Evolutionary conservation across 2,113 vertebrate genomes (phyloP).

Genomic region (Cololabis saira): DNA sequence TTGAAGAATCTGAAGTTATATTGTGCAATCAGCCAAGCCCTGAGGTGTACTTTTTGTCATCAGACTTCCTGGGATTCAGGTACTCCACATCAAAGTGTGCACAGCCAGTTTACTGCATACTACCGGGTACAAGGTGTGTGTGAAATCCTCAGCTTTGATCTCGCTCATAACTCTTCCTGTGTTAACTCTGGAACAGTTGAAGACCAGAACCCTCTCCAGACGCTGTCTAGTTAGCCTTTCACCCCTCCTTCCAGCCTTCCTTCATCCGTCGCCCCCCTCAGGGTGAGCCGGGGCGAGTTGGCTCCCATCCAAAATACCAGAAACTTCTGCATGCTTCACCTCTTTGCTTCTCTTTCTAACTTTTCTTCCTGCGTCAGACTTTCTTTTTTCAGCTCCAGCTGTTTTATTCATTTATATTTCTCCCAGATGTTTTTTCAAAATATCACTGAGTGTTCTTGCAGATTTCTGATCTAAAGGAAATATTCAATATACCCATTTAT

Average conservation of each 20-base stretch:
- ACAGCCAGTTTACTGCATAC: constrained; percentile 37
- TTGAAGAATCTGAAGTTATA: constrained; percentile 11
- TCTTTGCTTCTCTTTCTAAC: not conserved
- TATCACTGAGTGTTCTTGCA: too few species aligned
- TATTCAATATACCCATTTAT: too few species aligned
- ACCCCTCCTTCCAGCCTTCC: constrained; percentile 5
- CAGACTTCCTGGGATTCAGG: constrained; percentile 1
- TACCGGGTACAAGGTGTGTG: constrained; percentile 25
- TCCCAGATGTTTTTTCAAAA: not conserved
- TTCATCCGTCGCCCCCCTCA: constrained; percentile 1
- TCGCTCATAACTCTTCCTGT: constrained; percentile 30
- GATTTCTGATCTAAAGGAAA: too few species aligned
- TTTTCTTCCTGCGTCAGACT: not conserved
- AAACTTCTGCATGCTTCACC: constrained; percentile 9
- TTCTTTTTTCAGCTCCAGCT: not conserved
- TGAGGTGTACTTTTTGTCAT: not conserved
- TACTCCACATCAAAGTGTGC: constrained; percentile 48
- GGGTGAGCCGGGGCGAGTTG: constrained; percentile 39
- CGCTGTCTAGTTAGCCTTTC: constrained; percentile 23
- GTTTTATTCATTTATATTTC: too few species aligned
- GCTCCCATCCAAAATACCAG: constrained; percentile 46
- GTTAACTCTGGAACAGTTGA: constrained; percentile 14
- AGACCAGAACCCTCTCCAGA: constrained; percentile 12
- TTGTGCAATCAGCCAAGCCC: not conserved
- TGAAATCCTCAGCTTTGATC: constrained; percentile 26